Conservation (phyloP, 2,113 vertebrate genomes). For the Coracopsis vasa region DNA sequence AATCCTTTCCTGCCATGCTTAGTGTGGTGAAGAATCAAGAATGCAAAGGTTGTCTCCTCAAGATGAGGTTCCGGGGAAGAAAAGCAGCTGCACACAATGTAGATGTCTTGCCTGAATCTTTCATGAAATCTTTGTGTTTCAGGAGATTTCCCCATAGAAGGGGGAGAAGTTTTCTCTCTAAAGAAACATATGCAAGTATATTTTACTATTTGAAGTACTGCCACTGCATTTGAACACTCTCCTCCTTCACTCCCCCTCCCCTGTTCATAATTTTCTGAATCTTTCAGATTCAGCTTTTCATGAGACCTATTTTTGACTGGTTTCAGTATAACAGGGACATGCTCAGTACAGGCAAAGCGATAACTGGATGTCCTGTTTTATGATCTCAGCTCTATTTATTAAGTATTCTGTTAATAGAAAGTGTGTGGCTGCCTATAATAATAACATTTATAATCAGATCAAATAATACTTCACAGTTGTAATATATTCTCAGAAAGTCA, state of each 20-base stretch:
- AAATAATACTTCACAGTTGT: not conserved
- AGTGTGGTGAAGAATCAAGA: not conserved
- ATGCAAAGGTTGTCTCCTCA: not conserved
- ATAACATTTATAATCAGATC: not conserved
- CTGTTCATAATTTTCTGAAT: not conserved
- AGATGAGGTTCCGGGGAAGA: not conserved
- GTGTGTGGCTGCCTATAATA: not conserved
- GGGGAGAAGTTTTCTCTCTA: not conserved
- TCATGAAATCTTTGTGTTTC: not conserved
- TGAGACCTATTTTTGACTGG: not conserved
- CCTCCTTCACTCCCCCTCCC: accelerated
- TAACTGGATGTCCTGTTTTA: not conserved
- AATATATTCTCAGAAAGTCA: not conserved
- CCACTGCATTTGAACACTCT: not conserved
- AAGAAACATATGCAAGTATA: not conserved
- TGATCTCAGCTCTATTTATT: not conserved
- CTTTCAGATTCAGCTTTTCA: not conserved
- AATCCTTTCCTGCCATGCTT: not conserved
- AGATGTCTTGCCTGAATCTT: not conserved
- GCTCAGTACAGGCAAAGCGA: not conserved
- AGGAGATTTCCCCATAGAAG: not conserved
- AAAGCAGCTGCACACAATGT: not conserved
- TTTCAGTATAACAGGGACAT: not conserved
- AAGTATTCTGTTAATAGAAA: not conserved
- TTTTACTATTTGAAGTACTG: not conserved